phyloP scores from a whole-genome alignment of 1,140 invertebrate species.

The Sitobion miscanthi region DNA sequence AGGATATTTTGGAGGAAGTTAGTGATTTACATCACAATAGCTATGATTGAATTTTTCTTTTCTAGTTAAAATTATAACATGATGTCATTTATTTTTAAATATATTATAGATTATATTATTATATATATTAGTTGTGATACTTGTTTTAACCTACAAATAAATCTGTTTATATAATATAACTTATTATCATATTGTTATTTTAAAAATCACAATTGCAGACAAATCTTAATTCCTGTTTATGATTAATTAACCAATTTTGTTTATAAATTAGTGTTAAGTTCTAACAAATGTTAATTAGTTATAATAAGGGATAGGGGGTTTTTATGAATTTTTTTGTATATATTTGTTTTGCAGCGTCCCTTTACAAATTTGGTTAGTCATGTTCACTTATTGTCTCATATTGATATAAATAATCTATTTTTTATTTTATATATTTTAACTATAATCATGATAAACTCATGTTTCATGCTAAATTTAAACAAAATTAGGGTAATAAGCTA shows the following conservation, averaged over 20 bases:
- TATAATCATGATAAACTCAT: background rate
- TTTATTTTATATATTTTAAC: background rate
- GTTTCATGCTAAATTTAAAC: background rate
- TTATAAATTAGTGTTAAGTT: background rate
- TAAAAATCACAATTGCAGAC: background rate
- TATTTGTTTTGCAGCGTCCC: background rate
- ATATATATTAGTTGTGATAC: background rate
- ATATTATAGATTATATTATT: background rate
- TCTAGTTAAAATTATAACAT: background rate
- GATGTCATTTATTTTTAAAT: background rate
- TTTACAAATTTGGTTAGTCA: background rate
- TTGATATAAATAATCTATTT: background rate
- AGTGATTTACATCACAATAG: slow-evolving; percentile 43
- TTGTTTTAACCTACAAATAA: background rate
- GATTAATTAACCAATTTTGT: background rate
- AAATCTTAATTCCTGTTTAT: background rate
- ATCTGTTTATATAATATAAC: slow-evolving; percentile 19
- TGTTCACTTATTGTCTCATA: background rate
- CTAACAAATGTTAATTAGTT: background rate
- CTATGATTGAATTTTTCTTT: slow-evolving; percentile 35
- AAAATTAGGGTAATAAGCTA: too few relatives aligned
- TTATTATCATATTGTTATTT: slow-evolving; percentile 10
- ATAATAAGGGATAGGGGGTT: background rate
- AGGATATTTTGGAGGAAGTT: slow-evolving; percentile 52
- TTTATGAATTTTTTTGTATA: background rate